Base-by-base conservation (phyloP, 2,888 invertebrate species). In the Xylota sylvarum region DNA sequence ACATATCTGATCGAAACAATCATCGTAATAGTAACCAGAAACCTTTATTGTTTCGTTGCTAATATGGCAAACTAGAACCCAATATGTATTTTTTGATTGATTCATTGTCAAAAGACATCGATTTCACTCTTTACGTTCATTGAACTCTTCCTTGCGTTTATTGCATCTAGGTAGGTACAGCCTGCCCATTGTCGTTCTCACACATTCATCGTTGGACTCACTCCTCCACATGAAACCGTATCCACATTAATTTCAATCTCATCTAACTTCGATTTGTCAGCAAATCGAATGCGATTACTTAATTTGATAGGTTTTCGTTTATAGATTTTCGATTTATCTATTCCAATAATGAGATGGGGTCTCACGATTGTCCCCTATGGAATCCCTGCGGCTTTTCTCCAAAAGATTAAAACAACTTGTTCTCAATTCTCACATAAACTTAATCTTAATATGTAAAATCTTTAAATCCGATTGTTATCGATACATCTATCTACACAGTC, bases 211-310 rank as follows among this genome's bases (percentile, higher is more conserved):
- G 1, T 0, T 40, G 12, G 12, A 4, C 9, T n/a, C 12, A 4
- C 19, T 23, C 50, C 50, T 23, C 23, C 12, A 12, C 50, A 46
- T 19, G 17, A 7, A 7, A 17, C 12, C 60, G n/a, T 27, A 40
- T 60, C 23, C n/a, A 40, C 40, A 60, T 60, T 60, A 60, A 40
- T 40, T 32, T 17, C 32, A 46, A 17, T 46, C 17, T 19, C 17
- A 50, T 23, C 62, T 5, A 7, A 64, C 10, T 46, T 64, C 19
- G 6, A 67, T 52, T 52, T 52, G 37, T 67, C 52, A 67, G 37
- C 56, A 62, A 60, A 56, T 40, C 62, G 32, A 73, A 73, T 37
- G 23, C 74, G 62, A 74, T 74, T 64, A 74, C 14, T 74, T 64
- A 74, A 64, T 58, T 65, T 64, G 6, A 55, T 46, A 30, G 14